phyloP scores from a whole-genome alignment of 2,888 invertebrate species.

The Digitonthophagus gazella region DNA sequence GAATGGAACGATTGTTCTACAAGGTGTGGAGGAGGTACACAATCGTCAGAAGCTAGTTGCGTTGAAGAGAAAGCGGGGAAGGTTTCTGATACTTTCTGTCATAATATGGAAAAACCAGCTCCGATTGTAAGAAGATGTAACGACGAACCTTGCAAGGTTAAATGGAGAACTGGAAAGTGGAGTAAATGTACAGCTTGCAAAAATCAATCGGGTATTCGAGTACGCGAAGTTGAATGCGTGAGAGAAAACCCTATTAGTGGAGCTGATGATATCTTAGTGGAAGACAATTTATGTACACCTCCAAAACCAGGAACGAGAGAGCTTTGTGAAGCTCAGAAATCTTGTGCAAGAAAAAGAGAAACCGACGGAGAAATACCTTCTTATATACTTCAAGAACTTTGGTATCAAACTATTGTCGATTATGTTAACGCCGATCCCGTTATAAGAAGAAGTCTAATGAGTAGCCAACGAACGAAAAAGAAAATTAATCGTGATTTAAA shows the following conservation, averaged over 20 bases:
- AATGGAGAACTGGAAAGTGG: slow-evolving; percentile 66
- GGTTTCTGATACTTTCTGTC: slow-evolving; percentile 58
- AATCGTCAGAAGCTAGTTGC: slow-evolving; percentile 57
- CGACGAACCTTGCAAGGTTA: slow-evolving; percentile 52
- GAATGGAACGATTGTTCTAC: slow-evolving; percentile 63
- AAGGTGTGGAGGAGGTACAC: slow-evolving; percentile 62
- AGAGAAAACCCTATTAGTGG: slow-evolving; percentile 49
- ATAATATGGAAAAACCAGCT: slow-evolving; percentile 49
- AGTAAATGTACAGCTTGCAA: slow-evolving; percentile 60
- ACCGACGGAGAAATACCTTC: slow-evolving; percentile 37
- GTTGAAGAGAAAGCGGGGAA: slow-evolving; percentile 61
- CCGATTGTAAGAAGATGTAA: slow-evolving; percentile 52
- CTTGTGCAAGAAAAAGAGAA: slow-evolving; percentile 42
- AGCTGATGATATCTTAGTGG: slow-evolving; percentile 51
- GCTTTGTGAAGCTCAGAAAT: slow-evolving; percentile 46
- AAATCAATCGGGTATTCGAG: slow-evolving; percentile 50
- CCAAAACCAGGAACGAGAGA: slow-evolving; percentile 43
- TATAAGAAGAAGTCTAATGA: slow-evolving; percentile 17
- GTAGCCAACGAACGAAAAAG: slow-evolving; percentile 9
- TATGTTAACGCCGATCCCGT: slow-evolving; percentile 22
- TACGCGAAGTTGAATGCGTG: slow-evolving; percentile 54
- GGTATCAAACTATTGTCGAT: slow-evolving; percentile 40
- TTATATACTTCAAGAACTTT: slow-evolving; percentile 41
- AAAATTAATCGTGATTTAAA: slow-evolving; percentile 20
- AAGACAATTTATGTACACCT: slow-evolving; percentile 43